Percentiles rank a stretch among this genome's conserved stretches.
These are phyloP conservation scores for Pilophorus perplexus DNA, from an alignment of 2,888 invertebrate species.

Conservation along the genomic window DNA sequence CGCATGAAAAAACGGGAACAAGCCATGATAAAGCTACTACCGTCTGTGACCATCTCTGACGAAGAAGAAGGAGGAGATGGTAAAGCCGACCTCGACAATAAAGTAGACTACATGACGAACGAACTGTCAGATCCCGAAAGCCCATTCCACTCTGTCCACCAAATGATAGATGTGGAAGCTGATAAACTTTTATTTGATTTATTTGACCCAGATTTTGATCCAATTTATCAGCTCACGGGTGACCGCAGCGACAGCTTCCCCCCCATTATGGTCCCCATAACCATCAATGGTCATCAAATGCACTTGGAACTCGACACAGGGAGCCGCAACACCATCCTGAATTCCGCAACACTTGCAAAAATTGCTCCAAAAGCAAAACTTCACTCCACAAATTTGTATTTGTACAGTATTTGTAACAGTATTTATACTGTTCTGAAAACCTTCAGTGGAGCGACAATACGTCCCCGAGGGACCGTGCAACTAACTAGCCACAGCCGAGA, in stretches of 20 bases:
- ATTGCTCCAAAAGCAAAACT: background rate
- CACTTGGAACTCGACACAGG: slow-evolving; percentile 12
- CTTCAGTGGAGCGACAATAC: background rate
- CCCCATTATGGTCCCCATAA: background rate
- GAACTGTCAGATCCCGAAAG: background rate
- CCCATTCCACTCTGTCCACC: slow-evolving; percentile 3
- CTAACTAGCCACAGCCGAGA: background rate
- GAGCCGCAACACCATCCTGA: slow-evolving; percentile 2
- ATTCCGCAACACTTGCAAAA: background rate
- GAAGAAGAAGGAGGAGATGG: too few relatives aligned
- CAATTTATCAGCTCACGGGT: background rate
- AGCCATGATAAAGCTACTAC: slow-evolving; percentile 1
- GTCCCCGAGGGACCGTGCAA: background rate
- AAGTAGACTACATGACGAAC: background rate
- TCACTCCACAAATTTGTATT: background rate
- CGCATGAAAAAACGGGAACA: slow-evolving; percentile 3
- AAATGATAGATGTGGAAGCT: background rate
- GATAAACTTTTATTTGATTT: background rate
- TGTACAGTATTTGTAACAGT: too few relatives aligned
- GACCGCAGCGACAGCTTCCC: slow-evolving; percentile 6
- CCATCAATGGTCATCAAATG: background rate
- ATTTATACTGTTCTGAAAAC: slow-evolving; percentile 1
- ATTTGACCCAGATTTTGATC: slow-evolving; percentile 2
- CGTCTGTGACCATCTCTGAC: background rate
- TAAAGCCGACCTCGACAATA: background rate